phyloP scores from a whole-genome alignment of 1,140 invertebrate genomes.

The Apis florea region DNA sequence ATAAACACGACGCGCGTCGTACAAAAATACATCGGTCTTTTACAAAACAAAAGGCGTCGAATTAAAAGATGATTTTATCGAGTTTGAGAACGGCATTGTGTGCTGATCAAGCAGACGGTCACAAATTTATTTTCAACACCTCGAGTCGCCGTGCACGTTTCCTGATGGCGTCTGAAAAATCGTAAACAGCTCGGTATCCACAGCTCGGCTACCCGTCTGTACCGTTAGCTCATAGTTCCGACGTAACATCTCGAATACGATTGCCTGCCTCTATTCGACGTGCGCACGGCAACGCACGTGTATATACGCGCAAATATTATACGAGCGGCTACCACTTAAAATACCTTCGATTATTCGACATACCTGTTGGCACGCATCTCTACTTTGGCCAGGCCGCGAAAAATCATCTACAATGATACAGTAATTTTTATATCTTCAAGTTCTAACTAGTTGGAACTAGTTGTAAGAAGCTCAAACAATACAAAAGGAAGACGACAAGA shows the following conservation, averaged over 20 bases:
- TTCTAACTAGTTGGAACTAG: too few relatives aligned
- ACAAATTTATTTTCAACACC: slow-evolving; percentile 47
- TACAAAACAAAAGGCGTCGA: background rate
- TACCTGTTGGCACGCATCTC: slow-evolving; percentile 21
- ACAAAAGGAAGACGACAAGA: too few relatives aligned
- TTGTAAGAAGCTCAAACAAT: too few relatives aligned
- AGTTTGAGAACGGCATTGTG: background rate
- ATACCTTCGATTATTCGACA: slow-evolving; percentile 9
- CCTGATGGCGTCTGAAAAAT: slow-evolving; percentile 53
- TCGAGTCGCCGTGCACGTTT: slow-evolving; percentile 37
- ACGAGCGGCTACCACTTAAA: slow-evolving; percentile 24
- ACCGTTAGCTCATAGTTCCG: slow-evolving; percentile 71
- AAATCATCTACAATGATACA: background rate
- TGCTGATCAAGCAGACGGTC: slow-evolving; percentile 33
- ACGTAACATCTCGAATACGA: slow-evolving; percentile 63
- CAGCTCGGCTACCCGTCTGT: slow-evolving; percentile 60
- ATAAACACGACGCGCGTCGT: background rate
- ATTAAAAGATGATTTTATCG: background rate
- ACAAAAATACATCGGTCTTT: background rate
- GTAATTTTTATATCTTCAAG: too few relatives aligned
- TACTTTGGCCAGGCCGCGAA: background rate
- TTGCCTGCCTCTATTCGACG: slow-evolving; percentile 18
- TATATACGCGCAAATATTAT: background rate
- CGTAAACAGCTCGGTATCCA: slow-evolving; percentile 39
- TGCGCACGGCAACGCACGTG: slow-evolving; percentile 26